Evolutionary conservation across 1,140 invertebrate species (phyloP).

Genomic region (Phocides pigmalion): DNA sequence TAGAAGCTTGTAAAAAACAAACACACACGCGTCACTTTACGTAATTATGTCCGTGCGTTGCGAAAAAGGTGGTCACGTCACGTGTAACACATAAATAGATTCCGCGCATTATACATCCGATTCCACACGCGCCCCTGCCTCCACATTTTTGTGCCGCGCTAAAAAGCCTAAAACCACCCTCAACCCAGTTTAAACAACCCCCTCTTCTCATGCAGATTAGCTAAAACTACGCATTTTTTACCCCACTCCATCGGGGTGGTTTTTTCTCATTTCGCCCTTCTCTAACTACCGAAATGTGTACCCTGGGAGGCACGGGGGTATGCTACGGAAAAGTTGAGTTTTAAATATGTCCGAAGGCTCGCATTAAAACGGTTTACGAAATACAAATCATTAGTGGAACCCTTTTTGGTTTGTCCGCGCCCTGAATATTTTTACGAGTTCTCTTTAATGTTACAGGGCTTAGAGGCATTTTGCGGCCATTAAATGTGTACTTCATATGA

Average conservation of each 20-base stretch:
- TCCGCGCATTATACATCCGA: conserved; percentile 76
- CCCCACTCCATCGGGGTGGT: conserved; percentile 61
- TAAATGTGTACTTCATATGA: conserved; percentile 27
- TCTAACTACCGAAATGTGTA: conserved; percentile 80
- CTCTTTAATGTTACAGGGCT: conserved; percentile 21
- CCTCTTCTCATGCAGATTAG: conserved; percentile 80
- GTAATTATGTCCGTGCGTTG: conserved; percentile 34
- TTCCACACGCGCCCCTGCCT: conserved; percentile 60
- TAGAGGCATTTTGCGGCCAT: conserved; percentile 24
- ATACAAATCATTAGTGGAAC: conserved; percentile 70
- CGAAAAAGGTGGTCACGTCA: conserved; percentile 40
- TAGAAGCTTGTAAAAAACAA: neutral
- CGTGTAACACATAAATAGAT: conserved; percentile 75
- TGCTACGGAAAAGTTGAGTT: conserved; percentile 69
- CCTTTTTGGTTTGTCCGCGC: conserved; percentile 44
- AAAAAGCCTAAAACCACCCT: conserved; percentile 77
- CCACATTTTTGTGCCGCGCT: conserved; percentile 77
- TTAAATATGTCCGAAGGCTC: conserved; percentile 81
- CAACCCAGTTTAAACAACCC: conserved; percentile 72
- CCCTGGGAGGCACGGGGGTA: conserved; percentile 38
- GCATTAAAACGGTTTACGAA: conserved; percentile 71
- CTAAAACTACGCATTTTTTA: conserved; percentile 85
- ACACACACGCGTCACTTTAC: neutral
- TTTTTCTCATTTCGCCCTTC: conserved; percentile 62
- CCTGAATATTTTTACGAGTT: conserved; percentile 32